A percentile compares a stretch with the other conserved stretches of the same genome.
phyloP scores from a whole-genome alignment of 2,113 vertebrate species.

The Tringa solitaria region DNA sequence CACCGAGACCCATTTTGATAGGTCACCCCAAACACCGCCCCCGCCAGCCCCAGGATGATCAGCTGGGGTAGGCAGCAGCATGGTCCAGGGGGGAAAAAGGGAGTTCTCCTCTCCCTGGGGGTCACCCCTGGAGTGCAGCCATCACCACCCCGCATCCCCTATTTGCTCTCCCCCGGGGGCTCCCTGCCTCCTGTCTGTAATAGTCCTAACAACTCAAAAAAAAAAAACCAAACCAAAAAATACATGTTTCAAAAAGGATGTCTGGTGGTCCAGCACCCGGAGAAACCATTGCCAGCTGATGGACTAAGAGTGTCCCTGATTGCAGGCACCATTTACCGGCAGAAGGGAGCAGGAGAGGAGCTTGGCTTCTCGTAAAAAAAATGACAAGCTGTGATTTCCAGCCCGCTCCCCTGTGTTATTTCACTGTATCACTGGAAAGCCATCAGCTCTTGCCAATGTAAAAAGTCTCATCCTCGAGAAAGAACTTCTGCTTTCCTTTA shows the following conservation, averaged over 20 bases:
- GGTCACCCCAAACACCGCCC: neutral
- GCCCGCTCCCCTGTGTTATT: neutral
- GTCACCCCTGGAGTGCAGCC: neutral
- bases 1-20: neutral
- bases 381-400: neutral
- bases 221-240: neutral
- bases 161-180: neutral
- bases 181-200: neutral
- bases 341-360: neutral
- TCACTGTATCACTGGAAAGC: conserved; percentile 7
- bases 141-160: neutral
- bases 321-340: neutral
- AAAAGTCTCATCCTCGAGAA: conserved; percentile 2
- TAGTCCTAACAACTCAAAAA: neutral
- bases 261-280: neutral
- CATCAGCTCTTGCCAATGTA: neutral
- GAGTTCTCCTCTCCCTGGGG: fast-evolving
- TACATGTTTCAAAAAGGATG: neutral
- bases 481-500: conserved; percentile 54
- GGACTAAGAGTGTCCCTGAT: neutral
- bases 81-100: neutral
- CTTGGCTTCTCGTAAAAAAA: neutral
- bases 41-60: fast-evolving
- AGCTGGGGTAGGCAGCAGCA: neutral
- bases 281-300: neutral